Percentiles rank a stretch among this genome's conserved stretches.
These are phyloP conservation scores for Syngnathus scovelli DNA, from an alignment of 2,113 vertebrate genomes.

Conservation along the genomic window DNA sequence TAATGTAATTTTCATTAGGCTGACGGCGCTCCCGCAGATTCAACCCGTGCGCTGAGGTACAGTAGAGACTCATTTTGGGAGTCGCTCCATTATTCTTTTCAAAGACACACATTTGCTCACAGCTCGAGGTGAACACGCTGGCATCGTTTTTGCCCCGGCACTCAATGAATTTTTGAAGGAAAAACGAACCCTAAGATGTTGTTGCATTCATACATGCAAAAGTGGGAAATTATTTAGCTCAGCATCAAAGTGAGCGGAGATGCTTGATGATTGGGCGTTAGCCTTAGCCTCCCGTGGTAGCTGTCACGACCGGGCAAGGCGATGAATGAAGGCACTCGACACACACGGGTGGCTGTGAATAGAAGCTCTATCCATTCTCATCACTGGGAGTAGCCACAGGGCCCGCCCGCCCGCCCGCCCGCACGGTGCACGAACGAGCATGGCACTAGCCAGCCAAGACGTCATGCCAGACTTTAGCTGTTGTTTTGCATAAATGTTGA, in stretches of 20 bases:
- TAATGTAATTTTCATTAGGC: slow-evolving; percentile 69
- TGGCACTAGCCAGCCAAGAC: slow-evolving; percentile 69
- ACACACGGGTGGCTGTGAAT: slow-evolving; percentile 54
- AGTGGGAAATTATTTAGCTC: slow-evolving; percentile 44
- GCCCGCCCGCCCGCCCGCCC: slow-evolving; percentile 35
- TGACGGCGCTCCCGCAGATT: slow-evolving; percentile 49
- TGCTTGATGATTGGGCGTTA: slow-evolving; percentile 1
- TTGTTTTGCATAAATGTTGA: slow-evolving; percentile 74
- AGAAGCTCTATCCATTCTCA: slow-evolving; percentile 59
- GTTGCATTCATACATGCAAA: slow-evolving; percentile 38
- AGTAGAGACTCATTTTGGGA: slow-evolving; percentile 50
- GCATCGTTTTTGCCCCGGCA: slow-evolving; percentile 35
- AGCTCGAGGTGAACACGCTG: slow-evolving; percentile 58
- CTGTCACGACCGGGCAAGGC: slow-evolving; percentile 54
- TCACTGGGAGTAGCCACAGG: slow-evolving; percentile 60
- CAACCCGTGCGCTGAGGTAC: slow-evolving; percentile 29
- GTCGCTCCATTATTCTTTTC: slow-evolving; percentile 34
- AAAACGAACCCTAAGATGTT: slow-evolving; percentile 11
- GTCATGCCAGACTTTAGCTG: slow-evolving; percentile 68
- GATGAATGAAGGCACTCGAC: slow-evolving; percentile 57
- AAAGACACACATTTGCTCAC: slow-evolving; percentile 36
- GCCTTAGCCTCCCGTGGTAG: slow-evolving; percentile 32
- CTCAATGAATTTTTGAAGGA: slow-evolving; percentile 52
- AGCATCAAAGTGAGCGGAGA: background rate
- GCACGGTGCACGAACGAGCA: slow-evolving; percentile 36